A percentile compares a stretch with the other conserved stretches of the same genome.
phyloP scores from a whole-genome alignment of 1,140 invertebrate species.

The Tenebrio molitor region DNA sequence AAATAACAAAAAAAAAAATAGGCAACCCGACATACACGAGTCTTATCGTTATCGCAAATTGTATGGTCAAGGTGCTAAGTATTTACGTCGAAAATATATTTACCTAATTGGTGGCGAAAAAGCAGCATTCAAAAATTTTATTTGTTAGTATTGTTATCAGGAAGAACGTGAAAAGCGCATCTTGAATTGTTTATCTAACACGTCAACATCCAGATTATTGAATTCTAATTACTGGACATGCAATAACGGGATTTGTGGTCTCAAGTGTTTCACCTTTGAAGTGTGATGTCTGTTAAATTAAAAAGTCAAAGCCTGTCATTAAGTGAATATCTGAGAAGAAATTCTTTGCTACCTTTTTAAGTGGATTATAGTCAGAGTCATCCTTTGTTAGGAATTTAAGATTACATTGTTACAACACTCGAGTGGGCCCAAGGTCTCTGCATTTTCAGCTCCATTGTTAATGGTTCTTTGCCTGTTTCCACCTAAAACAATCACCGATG shows the following conservation, averaged over 20 bases:
- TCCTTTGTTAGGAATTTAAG: slow-evolving; percentile 53
- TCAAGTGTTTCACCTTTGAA: slow-evolving; percentile 7
- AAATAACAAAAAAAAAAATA: no score
- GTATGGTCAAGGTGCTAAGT: no score
- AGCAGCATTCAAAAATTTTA: no score
- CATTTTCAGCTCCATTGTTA: slow-evolving; percentile 53
- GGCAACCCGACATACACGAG: not conserved
- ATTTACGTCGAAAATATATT: no score
- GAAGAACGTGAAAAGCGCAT: no score
- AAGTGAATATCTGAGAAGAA: slow-evolving; percentile 54
- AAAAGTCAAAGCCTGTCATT: slow-evolving; percentile 55
- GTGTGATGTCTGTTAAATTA: slow-evolving; percentile 46
- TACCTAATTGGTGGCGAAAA: no score
- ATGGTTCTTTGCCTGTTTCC: slow-evolving; percentile 24
- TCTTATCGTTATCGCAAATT: not conserved
- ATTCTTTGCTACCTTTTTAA: slow-evolving; percentile 61
- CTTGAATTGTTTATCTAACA: no score
- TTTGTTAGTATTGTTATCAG: no score
- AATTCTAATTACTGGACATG: slow-evolving; percentile 27
- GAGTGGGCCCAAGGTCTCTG: slow-evolving; percentile 50
- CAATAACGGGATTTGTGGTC: slow-evolving; percentile 30
- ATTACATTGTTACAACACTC: slow-evolving; percentile 53
- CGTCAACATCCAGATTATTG: not conserved
- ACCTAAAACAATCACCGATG: slow-evolving; percentile 51
- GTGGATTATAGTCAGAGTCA: slow-evolving; percentile 59